Base-by-base conservation (phyloP, 2,113 vertebrate genomes). In the Nipponia nippon region DNA sequence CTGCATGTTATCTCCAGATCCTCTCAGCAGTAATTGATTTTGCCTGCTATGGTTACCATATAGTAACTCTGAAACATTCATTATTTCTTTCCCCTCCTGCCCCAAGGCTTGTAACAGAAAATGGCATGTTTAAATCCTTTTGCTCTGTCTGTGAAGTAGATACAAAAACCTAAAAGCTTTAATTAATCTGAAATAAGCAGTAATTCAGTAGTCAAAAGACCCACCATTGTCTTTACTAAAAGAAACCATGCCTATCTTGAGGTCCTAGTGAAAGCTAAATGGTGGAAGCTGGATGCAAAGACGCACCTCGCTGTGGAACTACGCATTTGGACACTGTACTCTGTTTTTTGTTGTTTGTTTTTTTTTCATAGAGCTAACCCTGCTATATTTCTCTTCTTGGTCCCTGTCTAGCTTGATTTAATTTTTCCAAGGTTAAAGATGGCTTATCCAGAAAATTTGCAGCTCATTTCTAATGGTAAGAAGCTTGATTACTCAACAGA, bases 1-100 rank as follows among this genome's bases (percentile, higher is more conserved):
- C 73, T 85, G 50, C 72, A 3, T 96, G 83, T 95, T 92, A 90
- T 76, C 82, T 93, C n/a, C 82, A 95, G 85, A 95, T 94, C 58
- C 90, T 87, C 80, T 71, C 69, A 72, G 55, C 86, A 76, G 75
- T 96, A 95, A 95, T 96, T 97, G 96, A 96, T 96, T 97, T 96
- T 92, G 84, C 83, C 80, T 91, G 62, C 91, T 96, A 85, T 98
- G 93, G 77, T 96, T 97, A 95, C 95, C 83, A 83, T 86, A 87
- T 44, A 79, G 36, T 56, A 91, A 91, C 79, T 93, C 30, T 88
- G 91, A 96, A 97, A 90, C 89, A 91, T 93, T 96, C 56, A 72
- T 96, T 94, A 78, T 97, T 97, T 94, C 85, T 89, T 88, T 97
- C 83, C 32, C 89, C 85, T 87, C 50, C 92, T 80, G 81, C 89